Base-by-base conservation (phyloP, 2,888 invertebrate genomes). In the Hedya salicella region DNA sequence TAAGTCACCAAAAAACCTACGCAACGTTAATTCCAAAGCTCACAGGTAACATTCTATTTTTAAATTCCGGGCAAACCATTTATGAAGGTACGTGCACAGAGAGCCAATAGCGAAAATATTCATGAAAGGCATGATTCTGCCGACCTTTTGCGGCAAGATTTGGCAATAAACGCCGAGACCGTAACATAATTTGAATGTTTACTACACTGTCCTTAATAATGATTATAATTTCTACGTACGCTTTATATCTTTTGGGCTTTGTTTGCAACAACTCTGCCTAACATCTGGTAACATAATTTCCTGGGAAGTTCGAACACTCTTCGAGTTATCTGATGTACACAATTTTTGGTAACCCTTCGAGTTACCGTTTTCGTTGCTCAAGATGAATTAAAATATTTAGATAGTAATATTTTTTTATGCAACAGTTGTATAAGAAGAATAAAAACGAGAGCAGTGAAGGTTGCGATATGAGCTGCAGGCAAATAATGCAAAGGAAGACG, bases 121-220 rank as follows among this genome's bases (percentile, higher is more conserved):
- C 80, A 82, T 80, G 80, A 80, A 76, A 68, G 72, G 69, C 73
- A 75, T 73, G 73, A 74, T 76, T 73, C 67, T 69, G 44, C 70
- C 77, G 77, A 80, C 79, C 79, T 77, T 48, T 68, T 73, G 72
- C 66, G 71, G 71, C 72, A 77, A 77, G 78, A 78, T 78, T 78
- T 76, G 70, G 74, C 75, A 79, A 80, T 79, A 80, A 75, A 75
- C 72, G 75, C 68, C 52, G 67, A 69, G 71, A 71, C 75, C 75
- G 60, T 67, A 75, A 78, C 73, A 75, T 80, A 76, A 77, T 80
- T 79, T 78, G 73, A 78, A 81, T 79, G 78, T 81, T 78, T 74
- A 76, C 71, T 71, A 68, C 75, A 42, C 53, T 46, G 46, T 56
- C 42, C 60, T 63, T 64, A 68, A 61, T 61, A 60, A 65, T 65